Conservation (phyloP, 2,888 invertebrate genomes). For the Lobophora halterata region DNA sequence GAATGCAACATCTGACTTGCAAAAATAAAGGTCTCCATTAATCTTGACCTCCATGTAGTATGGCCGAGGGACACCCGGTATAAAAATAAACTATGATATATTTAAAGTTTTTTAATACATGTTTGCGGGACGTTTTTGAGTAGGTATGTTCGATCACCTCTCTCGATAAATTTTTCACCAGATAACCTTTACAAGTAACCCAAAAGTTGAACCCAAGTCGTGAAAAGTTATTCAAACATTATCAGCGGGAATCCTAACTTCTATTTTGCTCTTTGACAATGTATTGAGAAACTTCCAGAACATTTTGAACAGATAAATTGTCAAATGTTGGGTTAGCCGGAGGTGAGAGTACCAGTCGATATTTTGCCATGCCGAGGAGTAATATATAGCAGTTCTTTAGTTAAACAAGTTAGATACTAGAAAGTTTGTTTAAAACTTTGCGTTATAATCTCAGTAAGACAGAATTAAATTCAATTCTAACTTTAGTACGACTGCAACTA, state of each 20-base stretch:
- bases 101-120: too few species aligned
- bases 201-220: constrained; percentile 41
- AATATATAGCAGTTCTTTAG: constrained; percentile 2
- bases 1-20: too few species aligned
- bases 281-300: constrained; percentile 36
- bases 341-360: constrained; percentile 13
- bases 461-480: not conserved
- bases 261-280: constrained; percentile 38
- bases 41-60: too few species aligned
- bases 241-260: constrained; percentile 39
- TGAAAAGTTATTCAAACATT: constrained; percentile 45
- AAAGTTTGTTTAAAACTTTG: too few species aligned
- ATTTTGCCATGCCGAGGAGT: constrained; percentile 1
- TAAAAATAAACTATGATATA: too few species aligned
- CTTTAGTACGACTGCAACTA: not conserved
- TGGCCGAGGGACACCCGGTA: too few species aligned
- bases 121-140: too few species aligned
- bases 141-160: too few species aligned
- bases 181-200: constrained; percentile 27
- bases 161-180: constrained; percentile 27
- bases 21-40: too few species aligned
- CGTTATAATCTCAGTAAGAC: too few species aligned
- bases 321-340: constrained; percentile 25
- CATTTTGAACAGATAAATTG: constrained; percentile 37
- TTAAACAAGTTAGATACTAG: too few species aligned